Evolutionary conservation across 2,888 invertebrate genomes (phyloP), one percentile per base, ranked within the genome.

Genomic region (Autographa gamma): DNA sequence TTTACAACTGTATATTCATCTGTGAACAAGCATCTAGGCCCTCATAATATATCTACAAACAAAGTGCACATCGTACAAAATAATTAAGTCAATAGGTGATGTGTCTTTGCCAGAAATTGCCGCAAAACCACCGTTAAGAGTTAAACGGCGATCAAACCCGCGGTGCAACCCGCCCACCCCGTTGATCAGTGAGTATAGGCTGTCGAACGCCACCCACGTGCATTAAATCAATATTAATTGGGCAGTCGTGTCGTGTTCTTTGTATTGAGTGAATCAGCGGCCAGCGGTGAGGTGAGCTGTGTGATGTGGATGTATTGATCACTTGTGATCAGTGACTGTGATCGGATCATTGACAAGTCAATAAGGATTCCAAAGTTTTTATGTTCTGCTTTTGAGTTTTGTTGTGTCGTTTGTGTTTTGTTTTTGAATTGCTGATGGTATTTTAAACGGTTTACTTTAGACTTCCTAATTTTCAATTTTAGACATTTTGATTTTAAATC

Each of bases 191-290:
- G 75, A 73, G 62, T 76, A 78, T 69, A 63, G 48, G 38, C 65
- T 71, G 71, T 76, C 82, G 66, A 75, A 71, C 31, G 14, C 71
- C 87, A 79, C 87, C 88, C 84, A 88, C 89, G 79, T 81, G 79
- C 72, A 74, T 83, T 81, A 79, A 87, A 89, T 89, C 89, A 87
- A 80, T 86, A 85, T 85, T 85, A 88, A 88, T 87, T 87, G 80
- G 83, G 80, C 86, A 87, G 85, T 88, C 74, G 66, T 69, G 58
- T 66, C 32, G 58, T 69, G 73, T 59, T 68, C 77, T 71, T 74
- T 74, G 70, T 80, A 81, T 77, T 74, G 81, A 81, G 81, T 80
- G 81, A 80, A 74, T 79, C 68, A 73, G 74, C 80, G 64, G 48
- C 41, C 74, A 60, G 64, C 18, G 60, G 80, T 71, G 60, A 71